Evolutionary conservation across 2,797 vertebrate species (phyloP).

Genomic region (Hemibagrus guttatus): DNA sequence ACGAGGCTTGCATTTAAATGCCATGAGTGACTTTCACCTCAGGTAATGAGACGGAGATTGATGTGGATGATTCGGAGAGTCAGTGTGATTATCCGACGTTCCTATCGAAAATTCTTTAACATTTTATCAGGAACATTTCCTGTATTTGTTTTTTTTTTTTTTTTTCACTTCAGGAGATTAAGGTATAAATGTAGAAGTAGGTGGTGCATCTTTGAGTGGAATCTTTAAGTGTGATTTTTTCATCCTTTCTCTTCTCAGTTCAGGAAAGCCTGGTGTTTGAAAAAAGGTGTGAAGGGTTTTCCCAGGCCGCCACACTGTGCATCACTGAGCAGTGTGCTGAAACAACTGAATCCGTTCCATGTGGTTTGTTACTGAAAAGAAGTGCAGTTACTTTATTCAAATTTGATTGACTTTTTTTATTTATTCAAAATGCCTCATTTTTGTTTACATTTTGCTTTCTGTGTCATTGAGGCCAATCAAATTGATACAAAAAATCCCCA

Average conservation of each 20-base stretch:
- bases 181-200: not conserved
- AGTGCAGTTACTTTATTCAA: not conserved
- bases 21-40: not conserved
- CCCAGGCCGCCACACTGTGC: not conserved
- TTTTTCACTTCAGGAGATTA: not conserved
- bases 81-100: not conserved
- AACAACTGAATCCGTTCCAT: no score
- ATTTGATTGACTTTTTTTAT: not conserved
- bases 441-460: constrained; percentile 1
- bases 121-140: not conserved
- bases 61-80: not conserved
- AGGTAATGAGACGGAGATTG: not conserved
- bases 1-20: not conserved
- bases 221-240: not conserved
- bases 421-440: not conserved
- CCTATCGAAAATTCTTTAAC: not conserved
- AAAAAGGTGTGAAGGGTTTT: not conserved
- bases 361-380: not conserved
- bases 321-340: not conserved
- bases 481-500: not conserved
- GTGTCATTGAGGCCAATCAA: not conserved
- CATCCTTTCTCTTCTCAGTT: not conserved
- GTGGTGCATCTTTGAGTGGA: not conserved
- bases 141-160: no score
- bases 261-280: not conserved